These are phyloP conservation scores for Ptilonorhynchus violaceus DNA, from an alignment of 2,113 vertebrate species.

Conservation along the genomic window DNA sequence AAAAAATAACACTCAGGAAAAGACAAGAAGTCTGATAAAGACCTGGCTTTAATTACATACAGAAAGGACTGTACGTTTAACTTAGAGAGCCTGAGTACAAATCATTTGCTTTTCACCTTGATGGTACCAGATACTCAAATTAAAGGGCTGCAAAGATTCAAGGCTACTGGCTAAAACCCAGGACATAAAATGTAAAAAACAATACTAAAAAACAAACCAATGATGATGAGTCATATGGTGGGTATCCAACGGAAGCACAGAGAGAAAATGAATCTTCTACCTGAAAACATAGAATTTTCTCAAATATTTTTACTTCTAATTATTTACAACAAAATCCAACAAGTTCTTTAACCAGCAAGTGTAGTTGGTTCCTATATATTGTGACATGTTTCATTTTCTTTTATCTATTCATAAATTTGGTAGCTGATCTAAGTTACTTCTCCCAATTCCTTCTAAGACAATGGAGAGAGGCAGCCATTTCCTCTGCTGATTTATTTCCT, in stretches of 20 bases:
- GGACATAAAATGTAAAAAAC: background rate
- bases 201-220: background rate
- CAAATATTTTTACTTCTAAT: background rate
- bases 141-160: background rate
- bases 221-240: background rate
- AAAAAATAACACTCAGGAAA: background rate
- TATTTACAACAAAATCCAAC: background rate
- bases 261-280: background rate
- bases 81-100: accelerated
- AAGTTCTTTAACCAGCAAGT: background rate
- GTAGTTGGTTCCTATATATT: background rate
- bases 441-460: background rate
- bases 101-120: background rate
- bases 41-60: background rate
- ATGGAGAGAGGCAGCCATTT: background rate
- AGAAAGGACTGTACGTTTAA: background rate
- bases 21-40: background rate
- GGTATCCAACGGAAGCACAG: background rate
- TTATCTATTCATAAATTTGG: background rate
- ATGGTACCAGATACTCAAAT: background rate
- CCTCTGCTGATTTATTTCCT: background rate
- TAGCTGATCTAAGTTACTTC: background rate
- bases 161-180: background rate
- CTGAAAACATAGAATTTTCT: background rate
- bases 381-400: background rate